Conservation (phyloP, 2,888 invertebrate genomes). For the Drosophila pegasa region DNA sequence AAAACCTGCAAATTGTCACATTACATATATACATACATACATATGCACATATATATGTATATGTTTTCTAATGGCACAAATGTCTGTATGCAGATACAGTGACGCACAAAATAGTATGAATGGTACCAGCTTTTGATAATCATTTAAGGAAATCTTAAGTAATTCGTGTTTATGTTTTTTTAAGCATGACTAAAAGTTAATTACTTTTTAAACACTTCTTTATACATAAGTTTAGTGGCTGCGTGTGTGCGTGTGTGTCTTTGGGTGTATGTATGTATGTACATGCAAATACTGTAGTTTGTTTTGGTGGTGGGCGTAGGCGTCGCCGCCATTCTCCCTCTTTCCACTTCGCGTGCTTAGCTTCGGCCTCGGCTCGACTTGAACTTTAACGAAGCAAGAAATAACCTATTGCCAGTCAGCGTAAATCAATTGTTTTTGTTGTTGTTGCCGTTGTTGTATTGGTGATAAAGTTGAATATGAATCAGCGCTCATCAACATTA, state of each 20-base stretch:
- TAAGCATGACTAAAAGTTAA: constrained; percentile 4
- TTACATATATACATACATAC: constrained; percentile 1
- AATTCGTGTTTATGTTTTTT: background rate
- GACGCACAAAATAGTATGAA: constrained; percentile 14
- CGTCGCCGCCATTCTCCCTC: constrained; percentile 57
- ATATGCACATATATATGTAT: constrained; percentile 12
- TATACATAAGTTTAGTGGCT: background rate
- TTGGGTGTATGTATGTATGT: constrained; percentile 21
- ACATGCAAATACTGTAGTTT: constrained; percentile 61
- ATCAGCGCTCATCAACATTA: constrained; percentile 50
- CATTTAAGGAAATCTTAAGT: constrained; percentile 7
- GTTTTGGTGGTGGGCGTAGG: constrained; percentile 62
- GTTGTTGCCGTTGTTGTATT: constrained; percentile 11
- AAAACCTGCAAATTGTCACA: constrained; percentile 9
- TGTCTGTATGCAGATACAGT: constrained; percentile 15
- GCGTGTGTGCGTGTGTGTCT: constrained; percentile 4
- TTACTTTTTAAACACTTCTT: constrained; percentile 6
- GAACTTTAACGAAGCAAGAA: constrained; percentile 50
- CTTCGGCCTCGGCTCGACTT: constrained; percentile 54
- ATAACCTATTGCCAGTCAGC: constrained; percentile 49
- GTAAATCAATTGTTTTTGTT: constrained; percentile 47
- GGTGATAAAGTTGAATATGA: constrained; percentile 46
- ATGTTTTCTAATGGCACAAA: constrained; percentile 12
- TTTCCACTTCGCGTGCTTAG: constrained; percentile 48
- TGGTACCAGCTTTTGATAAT: constrained; percentile 13